Base-by-base conservation (phyloP, 2,113 vertebrate species). In the Myocastor coypus region DNA sequence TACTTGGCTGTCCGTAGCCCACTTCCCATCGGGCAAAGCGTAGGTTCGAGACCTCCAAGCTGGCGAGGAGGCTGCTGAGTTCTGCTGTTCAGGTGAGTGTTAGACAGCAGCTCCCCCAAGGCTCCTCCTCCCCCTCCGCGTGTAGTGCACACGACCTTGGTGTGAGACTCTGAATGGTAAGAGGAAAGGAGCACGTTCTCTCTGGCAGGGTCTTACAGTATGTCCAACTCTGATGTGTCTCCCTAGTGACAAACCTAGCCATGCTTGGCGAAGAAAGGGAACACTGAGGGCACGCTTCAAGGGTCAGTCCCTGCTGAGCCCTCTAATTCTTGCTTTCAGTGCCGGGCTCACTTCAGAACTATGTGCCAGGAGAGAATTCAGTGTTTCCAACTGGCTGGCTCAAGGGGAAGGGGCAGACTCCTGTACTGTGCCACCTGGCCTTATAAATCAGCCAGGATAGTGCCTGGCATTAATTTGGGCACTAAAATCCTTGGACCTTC, bases 401-500 rank as follows among this genome's bases (percentile, higher is more conserved):
- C 42, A 80, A 92, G 69, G 40, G 73, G 46, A 82, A 83, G 85
- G 42, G 84, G 55, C 16, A 52, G n/a, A 84, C 57, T 95, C 64
- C 64, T 95, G 94, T 96, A 97, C 71, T 85, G 14, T 55, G 69
- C 37, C 91, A 34, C 6, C 71, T 91, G 61, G 50, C 42, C 11
- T 82, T 71, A 84, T 93, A 97, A 95, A 94, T 97, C 94, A 87
- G 40, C 16, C 52, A 84, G 40, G 64, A 81, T 81, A 82, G 69
- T 87, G 16, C 77, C 64, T 93, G 77, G 46, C 32, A 90, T 92
- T 94, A 90, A 96, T 96, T 95, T 26, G 78, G 87, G 55, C 52
- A 84, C 19, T 92, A 88, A 96, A 93, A 96, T 32, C 40, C 78
- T 94, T 89, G 86, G 94, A 69, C 52, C 93, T 89, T 71, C 78